These are phyloP conservation scores for Julus scanicus DNA, from an alignment of 2,888 invertebrate genomes.

Conservation along the genomic window DNA sequence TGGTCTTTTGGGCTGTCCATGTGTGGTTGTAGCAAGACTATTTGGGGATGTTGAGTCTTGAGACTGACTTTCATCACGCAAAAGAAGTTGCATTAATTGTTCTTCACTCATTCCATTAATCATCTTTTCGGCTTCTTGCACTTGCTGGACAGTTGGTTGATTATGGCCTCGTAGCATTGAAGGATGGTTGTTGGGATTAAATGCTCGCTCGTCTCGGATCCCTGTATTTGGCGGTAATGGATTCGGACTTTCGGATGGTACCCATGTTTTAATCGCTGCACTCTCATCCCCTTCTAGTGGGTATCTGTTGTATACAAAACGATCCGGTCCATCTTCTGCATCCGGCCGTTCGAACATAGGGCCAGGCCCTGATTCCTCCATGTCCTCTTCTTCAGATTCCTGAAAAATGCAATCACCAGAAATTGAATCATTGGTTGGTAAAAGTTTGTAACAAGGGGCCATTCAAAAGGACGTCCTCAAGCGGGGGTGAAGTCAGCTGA, in stretches of 20 bases:
- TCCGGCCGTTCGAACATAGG: background rate
- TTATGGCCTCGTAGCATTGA: background rate
- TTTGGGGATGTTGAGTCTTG: background rate
- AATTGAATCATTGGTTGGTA: background rate
- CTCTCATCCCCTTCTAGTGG: background rate
- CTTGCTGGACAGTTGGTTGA: background rate
- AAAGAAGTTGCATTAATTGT: background rate
- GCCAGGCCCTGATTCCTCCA: background rate
- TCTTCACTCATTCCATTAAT: background rate
- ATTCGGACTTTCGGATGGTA: conserved; percentile 36
- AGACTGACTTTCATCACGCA: background rate
- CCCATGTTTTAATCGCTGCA: background rate
- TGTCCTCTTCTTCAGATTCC: background rate
- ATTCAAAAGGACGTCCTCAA: too few relatives aligned
- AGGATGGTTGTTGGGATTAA: background rate
- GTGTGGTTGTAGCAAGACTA: background rate
- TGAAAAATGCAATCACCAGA: background rate
- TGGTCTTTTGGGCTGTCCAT: background rate
- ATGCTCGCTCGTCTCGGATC: background rate
- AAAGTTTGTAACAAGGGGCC: too few relatives aligned
- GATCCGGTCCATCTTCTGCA: background rate
- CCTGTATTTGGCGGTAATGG: background rate
- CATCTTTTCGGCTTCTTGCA: conserved; percentile 1
- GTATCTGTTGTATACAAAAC: conserved; percentile 2
- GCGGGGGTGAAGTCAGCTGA: too few relatives aligned